Conservation (phyloP, 2,113 vertebrate genomes). For the Polyodon spathula region DNA sequence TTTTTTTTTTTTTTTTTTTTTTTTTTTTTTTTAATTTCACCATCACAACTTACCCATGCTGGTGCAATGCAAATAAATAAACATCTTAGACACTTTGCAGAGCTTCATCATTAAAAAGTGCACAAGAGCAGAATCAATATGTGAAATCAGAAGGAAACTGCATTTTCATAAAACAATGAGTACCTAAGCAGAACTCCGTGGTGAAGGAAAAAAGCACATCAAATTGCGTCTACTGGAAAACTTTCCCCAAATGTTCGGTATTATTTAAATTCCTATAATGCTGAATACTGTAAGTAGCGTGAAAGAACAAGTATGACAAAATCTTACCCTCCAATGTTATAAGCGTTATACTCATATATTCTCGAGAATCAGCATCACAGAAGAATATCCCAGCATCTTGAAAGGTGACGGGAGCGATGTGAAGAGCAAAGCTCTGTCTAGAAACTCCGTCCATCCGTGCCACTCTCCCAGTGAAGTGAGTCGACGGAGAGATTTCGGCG, state of each 20-base stretch:
- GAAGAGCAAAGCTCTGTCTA: not conserved
- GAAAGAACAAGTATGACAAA: not conserved
- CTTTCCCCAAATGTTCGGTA: not conserved
- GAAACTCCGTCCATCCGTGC: not conserved
- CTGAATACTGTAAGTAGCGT: not conserved
- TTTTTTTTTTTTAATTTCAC: not conserved
- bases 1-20: not conserved
- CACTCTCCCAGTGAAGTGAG: not conserved
- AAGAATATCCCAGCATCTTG: not conserved
- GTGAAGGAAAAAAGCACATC: not conserved
- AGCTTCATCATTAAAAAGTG: no score
- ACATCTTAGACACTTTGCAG: no score
- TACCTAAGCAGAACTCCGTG: not conserved
- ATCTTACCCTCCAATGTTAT: not conserved
- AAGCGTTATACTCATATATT: not conserved
- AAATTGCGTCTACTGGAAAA: not conserved
- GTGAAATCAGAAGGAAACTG: not conserved
- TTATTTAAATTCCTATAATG: not conserved
- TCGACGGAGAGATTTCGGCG: not conserved
- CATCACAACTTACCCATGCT: no score
- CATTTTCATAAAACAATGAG: not conserved
- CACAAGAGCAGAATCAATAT: not conserved
- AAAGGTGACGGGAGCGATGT: not conserved
- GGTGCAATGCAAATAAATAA: no score
- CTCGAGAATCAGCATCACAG: not conserved